Evolutionary conservation across 2,113 vertebrate species (phyloP).

Genomic region (Corythornis madagascariensis): DNA sequence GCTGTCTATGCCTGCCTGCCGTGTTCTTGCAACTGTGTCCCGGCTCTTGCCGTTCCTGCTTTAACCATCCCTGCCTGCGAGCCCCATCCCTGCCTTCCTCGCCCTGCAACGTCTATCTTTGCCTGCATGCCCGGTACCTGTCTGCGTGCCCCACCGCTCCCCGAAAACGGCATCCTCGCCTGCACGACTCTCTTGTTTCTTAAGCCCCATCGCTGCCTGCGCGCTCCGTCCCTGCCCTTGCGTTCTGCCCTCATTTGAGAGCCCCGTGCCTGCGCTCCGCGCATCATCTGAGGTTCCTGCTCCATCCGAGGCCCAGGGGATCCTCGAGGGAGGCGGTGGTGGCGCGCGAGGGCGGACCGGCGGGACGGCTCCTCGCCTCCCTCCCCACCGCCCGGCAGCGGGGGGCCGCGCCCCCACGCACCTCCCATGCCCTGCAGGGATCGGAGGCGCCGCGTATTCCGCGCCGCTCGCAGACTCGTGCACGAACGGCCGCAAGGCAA

Average conservation of each 20-base stretch:
- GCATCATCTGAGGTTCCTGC: background rate
- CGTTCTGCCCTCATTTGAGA: too few species aligned
- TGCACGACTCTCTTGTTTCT: too few species aligned
- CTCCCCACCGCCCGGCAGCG: background rate
- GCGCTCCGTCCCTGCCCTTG: too few species aligned
- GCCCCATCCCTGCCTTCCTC: too few species aligned
- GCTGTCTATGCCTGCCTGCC: background rate
- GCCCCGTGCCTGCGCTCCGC: background rate
- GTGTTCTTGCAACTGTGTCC: too few species aligned
- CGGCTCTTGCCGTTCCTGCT: too few species aligned
- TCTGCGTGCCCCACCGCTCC: too few species aligned
- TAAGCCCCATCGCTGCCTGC: too few species aligned
- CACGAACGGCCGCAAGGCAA: background rate
- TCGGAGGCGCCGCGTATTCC: constrained; percentile 15
- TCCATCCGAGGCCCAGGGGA: background rate
- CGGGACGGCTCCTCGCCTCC: constrained; percentile 34
- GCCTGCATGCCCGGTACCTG: background rate
- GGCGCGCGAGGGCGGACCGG: background rate
- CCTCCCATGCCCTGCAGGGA: constrained; percentile 43
- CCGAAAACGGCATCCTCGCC: background rate
- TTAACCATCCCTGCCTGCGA: background rate
- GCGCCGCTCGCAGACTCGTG: background rate
- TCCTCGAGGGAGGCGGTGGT: background rate
- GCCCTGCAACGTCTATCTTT: too few species aligned
- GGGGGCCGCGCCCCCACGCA: constrained; percentile 54